A percentile compares a stretch with the other conserved stretches of the same genome.
Conservation (phyloP, 1,140 invertebrate species). For the Patella vulgata region DNA sequence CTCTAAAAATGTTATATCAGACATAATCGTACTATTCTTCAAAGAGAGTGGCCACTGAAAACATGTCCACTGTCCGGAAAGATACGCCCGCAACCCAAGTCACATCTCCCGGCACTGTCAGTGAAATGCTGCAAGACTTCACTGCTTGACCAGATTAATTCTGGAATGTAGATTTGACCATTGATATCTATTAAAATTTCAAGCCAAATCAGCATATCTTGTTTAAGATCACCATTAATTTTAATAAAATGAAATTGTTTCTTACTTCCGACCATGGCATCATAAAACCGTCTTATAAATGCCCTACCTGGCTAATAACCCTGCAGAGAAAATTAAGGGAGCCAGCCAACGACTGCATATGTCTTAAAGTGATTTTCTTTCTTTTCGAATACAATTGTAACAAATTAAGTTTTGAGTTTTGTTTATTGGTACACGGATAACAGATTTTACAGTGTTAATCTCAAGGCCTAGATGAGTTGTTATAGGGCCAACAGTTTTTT, state of each 20-base stretch:
- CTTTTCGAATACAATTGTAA: too few species aligned
- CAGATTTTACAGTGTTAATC: too few species aligned
- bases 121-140: not conserved
- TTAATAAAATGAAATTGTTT: constrained; percentile 17
- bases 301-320: constrained; percentile 22
- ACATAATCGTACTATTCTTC: not conserved
- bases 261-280: constrained; percentile 8
- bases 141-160: too few species aligned
- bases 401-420: constrained; percentile 14
- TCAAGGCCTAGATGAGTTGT: too few species aligned
- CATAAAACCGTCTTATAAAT: constrained; percentile 23
- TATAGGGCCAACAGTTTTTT: too few species aligned
- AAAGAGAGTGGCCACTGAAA: constrained; percentile 17
- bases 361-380: too few species aligned
- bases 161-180: constrained; percentile 3
- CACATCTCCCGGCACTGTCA: constrained; percentile 14
- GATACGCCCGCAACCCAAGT: constrained; percentile 9
- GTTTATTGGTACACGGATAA: not conserved
- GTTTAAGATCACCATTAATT: constrained; percentile 11
- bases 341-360: constrained; percentile 33
- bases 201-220: constrained; percentile 22
- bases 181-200: constrained; percentile 20
- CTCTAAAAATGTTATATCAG: constrained; percentile 31
- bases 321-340: constrained; percentile 26
- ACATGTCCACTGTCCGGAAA: constrained; percentile 17